Base-by-base conservation (phyloP, 2,888 invertebrate species). In the Andrena trimmerana region DNA sequence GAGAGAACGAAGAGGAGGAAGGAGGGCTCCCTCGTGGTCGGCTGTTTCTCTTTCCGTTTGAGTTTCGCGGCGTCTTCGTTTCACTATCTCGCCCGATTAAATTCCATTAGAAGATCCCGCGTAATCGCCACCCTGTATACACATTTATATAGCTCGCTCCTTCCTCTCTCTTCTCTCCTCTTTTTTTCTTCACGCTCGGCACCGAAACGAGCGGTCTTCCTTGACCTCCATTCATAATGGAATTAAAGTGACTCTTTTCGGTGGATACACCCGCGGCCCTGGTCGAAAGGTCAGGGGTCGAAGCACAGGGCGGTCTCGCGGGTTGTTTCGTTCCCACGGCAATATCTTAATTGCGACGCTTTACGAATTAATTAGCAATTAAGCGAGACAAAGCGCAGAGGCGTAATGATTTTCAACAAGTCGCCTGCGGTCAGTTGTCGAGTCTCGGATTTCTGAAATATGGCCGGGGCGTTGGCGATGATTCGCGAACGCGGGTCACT, bases 201-300 rank as follows among this genome's bases (percentile, higher is more conserved):
- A 13, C 63, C 75, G 57, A 67, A 74, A 70, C 78, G 54, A 70
- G 42, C 57, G 57, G 57, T 72, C 68, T 84, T 71, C 72, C 84
- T 84, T 81, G 78, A 83, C 85, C 84, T 78, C 81, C 70, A 74
- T 85, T 74, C 59, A 59, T 78, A 74, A 81, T 62, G 69, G 74
- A 72, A 85, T 85, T 79, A 73, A 78, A 67, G 29, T 54, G 54
- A 50, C 78, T 83, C 65, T n/a, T 67, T 72, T 77, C 24, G 69
- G 20, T 10, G 62, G 24, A 65, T 54, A 54, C 48, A 24, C n/a
- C 20, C 57, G 24, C 36, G 52, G 27, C 33, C 33, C 57, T 57
- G 24, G 57, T 33, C 67, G 65, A 72, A 71, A 76, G 68, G 76
- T 81, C 71, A 68, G 29, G 42, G 76, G 59, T 71, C 71, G 33